These are phyloP conservation scores for Berghia stephanieae DNA, from an alignment of 1,140 invertebrate species.

Conservation along the genomic window DNA sequence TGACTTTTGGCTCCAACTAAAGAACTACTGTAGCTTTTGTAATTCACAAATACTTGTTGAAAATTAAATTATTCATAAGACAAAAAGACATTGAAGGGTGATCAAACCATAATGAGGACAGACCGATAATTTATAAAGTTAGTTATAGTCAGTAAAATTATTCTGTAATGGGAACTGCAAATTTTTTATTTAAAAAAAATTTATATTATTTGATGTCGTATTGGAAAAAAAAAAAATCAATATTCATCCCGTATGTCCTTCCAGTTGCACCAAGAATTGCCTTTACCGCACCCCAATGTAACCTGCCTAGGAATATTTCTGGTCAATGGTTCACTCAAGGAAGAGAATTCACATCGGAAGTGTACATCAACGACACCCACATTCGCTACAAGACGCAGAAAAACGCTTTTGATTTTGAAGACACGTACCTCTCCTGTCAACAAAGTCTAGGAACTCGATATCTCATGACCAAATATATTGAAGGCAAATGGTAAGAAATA, in stretches of 20 bases:
- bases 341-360: conserved; percentile 78
- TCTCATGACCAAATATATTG: conserved; percentile 94
- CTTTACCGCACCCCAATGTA: conserved; percentile 85
- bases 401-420: conserved; percentile 77
- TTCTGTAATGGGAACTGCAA: no score
- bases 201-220: conserved; percentile 26
- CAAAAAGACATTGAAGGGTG: no score
- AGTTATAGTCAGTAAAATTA: no score
- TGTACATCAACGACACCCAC: conserved; percentile 93
- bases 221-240: no score
- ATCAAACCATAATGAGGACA: no score
- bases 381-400: conserved; percentile 92
- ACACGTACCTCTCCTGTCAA: conserved; percentile 93
- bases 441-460: conserved; percentile 85
- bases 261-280: conserved; percentile 51
- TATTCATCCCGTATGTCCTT: conserved; percentile 16
- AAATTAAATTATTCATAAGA: no score
- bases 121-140: no score
- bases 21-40: no score
- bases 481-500: conserved; percentile 94
- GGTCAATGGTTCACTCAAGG: conserved; percentile 97
- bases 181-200: neutral
- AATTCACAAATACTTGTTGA: no score
- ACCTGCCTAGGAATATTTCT: conserved; percentile 90
- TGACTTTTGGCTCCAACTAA: no score